Base-by-base conservation (phyloP, 2,113 vertebrate species). In the Mixornis gularis region DNA sequence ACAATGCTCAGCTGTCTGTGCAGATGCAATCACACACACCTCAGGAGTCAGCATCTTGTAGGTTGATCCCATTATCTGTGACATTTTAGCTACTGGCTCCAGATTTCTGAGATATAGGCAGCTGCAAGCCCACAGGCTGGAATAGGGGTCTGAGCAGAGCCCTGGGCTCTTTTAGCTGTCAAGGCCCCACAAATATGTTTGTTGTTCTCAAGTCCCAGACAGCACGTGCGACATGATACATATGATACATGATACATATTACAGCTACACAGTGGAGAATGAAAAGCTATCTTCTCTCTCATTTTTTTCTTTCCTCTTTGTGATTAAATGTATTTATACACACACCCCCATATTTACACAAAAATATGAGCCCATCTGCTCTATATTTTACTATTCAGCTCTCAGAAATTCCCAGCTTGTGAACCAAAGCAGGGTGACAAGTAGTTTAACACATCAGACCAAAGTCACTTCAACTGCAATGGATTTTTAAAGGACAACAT, bases 211-310 rank as follows among this genome's bases (percentile, higher is more conserved):
- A 22, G 19, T 36, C 27, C 15, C 49, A 52, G 6, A 43, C 24
- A 63, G 17, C 21, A 20, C 3, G 15, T 59, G 13, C 64, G 64
- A 83, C 21, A 26, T 0, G 0, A 51, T 36, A 25, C 2, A 2
- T 63, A 43, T 19, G 0, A 51, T 36, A 83, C 21, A 26, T 0
- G 0, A 51, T 36, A 25, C 2, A 2, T 63, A 43, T 19, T 59
- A 24, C 12, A 52, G 21, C 7, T 32, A 71, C 32, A 46, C 0
- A 3, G 14, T 15, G 9, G 13, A 79, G 58, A 93, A 85, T 27
- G 4, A 68, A 53, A 65, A 58, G 9, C 3, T 46, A 12, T 49
- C 10, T 62, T 48, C 22, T 63, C 36, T 79, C 34, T n/a, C 14
- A 53, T 6, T 30, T 38, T 85, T 93, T 86, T 34, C 26, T 66